Evolutionary conservation across 1,140 invertebrate genomes (phyloP).

Genomic region (Anastatus disparis): DNA sequence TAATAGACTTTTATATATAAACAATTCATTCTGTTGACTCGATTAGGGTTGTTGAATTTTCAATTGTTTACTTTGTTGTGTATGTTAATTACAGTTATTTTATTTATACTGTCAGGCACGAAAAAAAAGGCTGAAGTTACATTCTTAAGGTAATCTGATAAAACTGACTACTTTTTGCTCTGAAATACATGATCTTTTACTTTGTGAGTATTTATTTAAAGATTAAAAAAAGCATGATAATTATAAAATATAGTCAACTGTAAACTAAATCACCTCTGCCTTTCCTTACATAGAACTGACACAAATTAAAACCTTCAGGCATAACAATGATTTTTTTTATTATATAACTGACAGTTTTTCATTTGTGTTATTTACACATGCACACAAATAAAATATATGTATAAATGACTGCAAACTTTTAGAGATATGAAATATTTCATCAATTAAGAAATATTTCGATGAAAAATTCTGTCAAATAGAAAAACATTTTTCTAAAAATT

Average conservation of each 20-base stretch:
- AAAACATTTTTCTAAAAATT: constrained; percentile 14
- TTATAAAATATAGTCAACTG: constrained; percentile 1
- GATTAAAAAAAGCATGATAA: constrained; percentile 20
- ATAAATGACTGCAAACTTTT: constrained; percentile 30
- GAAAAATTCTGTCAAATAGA: constrained; percentile 9
- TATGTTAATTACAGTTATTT: constrained; percentile 32
- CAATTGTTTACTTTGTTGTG: constrained; percentile 11
- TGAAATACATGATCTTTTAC: constrained; percentile 26
- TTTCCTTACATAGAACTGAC: constrained; percentile 2
- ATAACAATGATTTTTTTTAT: constrained; percentile 23
- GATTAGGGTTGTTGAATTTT: constrained; percentile 22
- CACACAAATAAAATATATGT: constrained; percentile 36
- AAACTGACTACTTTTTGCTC: constrained; percentile 17
- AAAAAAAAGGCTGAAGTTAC: constrained; percentile 40
- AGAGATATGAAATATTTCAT: constrained; percentile 21
- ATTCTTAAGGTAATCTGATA: constrained; percentile 24
- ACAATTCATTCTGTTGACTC: constrained; percentile 39
- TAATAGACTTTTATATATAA: constrained; percentile 38
- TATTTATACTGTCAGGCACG: constrained; percentile 34
- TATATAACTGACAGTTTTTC: constrained; percentile 35
- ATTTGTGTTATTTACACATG: constrained; percentile 35
- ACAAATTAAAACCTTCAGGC: constrained; percentile 15
- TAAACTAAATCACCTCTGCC: constrained; percentile 13
- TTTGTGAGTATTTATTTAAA: constrained; percentile 35
- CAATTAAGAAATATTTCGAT: constrained; percentile 2